Evolutionary conservation across 2,888 invertebrate species (phyloP).

Genomic region (Crossocerus cetratus): DNA sequence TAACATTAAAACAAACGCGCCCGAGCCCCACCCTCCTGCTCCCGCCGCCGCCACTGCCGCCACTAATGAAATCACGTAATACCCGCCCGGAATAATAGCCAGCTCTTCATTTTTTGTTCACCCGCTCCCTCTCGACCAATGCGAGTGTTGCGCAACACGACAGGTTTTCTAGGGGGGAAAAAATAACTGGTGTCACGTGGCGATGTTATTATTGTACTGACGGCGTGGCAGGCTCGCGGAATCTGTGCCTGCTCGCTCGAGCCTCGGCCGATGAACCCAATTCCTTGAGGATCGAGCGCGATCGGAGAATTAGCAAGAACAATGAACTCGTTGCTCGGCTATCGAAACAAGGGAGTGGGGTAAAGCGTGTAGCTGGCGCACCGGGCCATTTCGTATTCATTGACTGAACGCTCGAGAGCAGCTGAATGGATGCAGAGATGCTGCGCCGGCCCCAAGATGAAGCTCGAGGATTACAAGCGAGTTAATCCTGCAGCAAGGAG

Average conservation of each 20-base stretch:
- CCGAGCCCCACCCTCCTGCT: conserved; percentile 7
- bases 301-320: conserved; percentile 16
- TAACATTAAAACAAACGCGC: conserved; percentile 42
- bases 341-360: conserved; percentile 15
- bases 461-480: conserved; percentile 60
- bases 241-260: not conserved
- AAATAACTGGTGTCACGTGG: not conserved
- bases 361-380: conserved; percentile 36
- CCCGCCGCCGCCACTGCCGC: too few species aligned
- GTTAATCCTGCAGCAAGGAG: conserved; percentile 59
- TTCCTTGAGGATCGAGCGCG: not conserved
- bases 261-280: too few species aligned
- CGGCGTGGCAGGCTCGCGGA: not conserved
- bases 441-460: conserved; percentile 23
- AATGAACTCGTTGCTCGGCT: conserved; percentile 33
- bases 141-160: not conserved
- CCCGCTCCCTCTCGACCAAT: not conserved
- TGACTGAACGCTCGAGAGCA: conserved; percentile 42
- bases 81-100: not conserved
- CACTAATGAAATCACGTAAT: conserved; percentile 33
- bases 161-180: not conserved
- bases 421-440: conserved; percentile 32
- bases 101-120: not conserved
- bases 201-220: not conserved
- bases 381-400: conserved; percentile 60